Percentiles rank a stretch among this genome's conserved stretches.
Evolutionary conservation across 2,797 vertebrate genomes (phyloP).

Genomic region (Morus bassanus): DNA sequence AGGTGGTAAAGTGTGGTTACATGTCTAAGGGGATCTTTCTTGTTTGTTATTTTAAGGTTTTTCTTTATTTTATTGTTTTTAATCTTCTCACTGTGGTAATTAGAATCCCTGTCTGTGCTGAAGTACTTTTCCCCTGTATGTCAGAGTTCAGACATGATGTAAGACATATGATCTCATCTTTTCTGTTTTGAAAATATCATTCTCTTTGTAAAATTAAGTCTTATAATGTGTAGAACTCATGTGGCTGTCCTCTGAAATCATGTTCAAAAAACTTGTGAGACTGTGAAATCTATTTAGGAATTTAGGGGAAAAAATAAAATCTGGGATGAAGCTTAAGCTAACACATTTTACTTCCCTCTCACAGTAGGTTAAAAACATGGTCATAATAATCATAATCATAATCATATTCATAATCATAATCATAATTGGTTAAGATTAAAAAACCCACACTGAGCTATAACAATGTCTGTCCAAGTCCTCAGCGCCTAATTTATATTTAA

Average conservation of each 20-base stretch:
- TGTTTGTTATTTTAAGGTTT: not conserved
- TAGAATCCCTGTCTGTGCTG: not conserved
- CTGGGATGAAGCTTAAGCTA: not conserved
- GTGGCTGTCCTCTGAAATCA: not conserved
- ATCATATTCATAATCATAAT: too few relatives aligned
- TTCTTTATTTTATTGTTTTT: not conserved
- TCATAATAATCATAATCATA: not conserved
- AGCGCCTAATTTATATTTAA: not conserved
- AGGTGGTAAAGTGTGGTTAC: not conserved
- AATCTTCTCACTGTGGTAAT: not conserved
- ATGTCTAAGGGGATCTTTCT: not conserved
- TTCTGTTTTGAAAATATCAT: not conserved
- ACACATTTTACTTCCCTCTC: not conserved
- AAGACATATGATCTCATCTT: not conserved
- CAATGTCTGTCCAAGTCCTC: not conserved
- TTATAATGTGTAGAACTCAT: not conserved
- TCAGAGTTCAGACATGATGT: not conserved
- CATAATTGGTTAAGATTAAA: not conserved
- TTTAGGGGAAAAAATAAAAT: not conserved
- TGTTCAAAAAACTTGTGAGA: not conserved
- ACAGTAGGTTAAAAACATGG: not conserved
- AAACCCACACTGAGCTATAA: rapidly evolving
- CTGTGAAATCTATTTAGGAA: not conserved
- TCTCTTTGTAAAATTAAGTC: not conserved
- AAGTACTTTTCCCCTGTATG: not conserved